Conservation (phyloP, 2,888 invertebrate species). For the Netelia virgata region DNA sequence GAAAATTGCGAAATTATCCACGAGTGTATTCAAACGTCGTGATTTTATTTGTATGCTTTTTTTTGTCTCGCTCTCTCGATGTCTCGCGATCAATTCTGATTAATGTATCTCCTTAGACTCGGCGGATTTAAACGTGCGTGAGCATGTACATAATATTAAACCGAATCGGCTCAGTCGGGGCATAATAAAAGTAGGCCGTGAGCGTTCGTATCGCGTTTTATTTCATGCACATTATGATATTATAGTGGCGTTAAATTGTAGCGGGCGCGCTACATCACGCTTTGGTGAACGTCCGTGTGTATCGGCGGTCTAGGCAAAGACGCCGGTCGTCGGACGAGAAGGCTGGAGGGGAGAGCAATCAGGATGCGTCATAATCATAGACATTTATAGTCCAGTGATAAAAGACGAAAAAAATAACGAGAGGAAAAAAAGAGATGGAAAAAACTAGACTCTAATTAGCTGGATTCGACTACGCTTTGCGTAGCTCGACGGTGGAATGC, state of each 20-base stretch:
- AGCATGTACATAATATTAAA: conserved; percentile 17
- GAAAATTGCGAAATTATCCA: no score
- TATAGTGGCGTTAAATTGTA: not conserved
- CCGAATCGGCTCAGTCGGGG: not conserved
- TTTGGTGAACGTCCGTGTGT: conserved; percentile 43
- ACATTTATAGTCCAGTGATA: conserved; percentile 48
- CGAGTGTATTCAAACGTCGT: no score
- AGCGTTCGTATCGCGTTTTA: conserved; percentile 21
- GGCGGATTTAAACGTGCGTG: not conserved
- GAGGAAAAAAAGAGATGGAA: conserved; percentile 11
- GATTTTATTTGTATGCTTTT: not conserved
- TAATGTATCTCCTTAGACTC: not conserved
- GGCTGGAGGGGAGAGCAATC: not conserved
- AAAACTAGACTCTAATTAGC: conserved; percentile 43
- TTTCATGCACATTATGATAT: conserved; percentile 14
- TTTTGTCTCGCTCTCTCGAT: no score
- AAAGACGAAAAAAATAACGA: conserved; percentile 10
- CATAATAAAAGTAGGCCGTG: conserved; percentile 53
- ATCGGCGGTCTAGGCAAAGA: not conserved
- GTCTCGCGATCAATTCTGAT: not conserved
- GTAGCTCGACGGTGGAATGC: conserved; percentile 8
- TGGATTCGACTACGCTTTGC: conserved; percentile 10
- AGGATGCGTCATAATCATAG: conserved; percentile 54
- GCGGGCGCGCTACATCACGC: not conserved
- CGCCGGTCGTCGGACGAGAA: not conserved